These are phyloP conservation scores for Guaruba guarouba DNA, from an alignment of 2,113 vertebrate genomes.

Conservation along the genomic window DNA sequence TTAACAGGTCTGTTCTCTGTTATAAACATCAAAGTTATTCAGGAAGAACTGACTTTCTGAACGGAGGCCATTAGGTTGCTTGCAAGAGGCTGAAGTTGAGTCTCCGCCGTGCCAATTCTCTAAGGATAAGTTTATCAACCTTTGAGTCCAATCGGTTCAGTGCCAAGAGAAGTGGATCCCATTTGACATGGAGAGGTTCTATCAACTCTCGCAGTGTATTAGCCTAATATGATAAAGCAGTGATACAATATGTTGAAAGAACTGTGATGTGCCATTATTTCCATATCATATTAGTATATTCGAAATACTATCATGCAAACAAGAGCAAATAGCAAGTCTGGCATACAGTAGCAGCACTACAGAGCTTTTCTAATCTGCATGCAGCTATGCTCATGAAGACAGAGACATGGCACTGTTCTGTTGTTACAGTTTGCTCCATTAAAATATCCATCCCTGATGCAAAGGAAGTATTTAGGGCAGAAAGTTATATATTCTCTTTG, in stretches of 20 bases:
- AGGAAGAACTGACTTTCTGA: slow-evolving; percentile 73
- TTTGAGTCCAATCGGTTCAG: slow-evolving; percentile 82
- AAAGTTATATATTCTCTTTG: slow-evolving; percentile 26
- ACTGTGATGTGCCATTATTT: slow-evolving; percentile 75
- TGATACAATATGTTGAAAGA: slow-evolving; percentile 84
- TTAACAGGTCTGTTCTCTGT: slow-evolving; percentile 78
- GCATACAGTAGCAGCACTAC: slow-evolving; percentile 72
- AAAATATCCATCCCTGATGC: slow-evolving; percentile 42
- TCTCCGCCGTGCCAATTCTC: slow-evolving; percentile 81
- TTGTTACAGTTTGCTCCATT: slow-evolving; percentile 26
- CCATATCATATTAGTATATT: slow-evolving; percentile 78
- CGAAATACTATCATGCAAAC: slow-evolving; percentile 79
- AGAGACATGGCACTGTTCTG: slow-evolving; percentile 46
- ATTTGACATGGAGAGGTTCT: slow-evolving; percentile 84
- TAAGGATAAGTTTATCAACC: slow-evolving; percentile 83
- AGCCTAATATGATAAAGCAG: slow-evolving; percentile 86
- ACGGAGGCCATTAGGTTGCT: slow-evolving; percentile 81
- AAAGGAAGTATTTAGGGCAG: slow-evolving; percentile 50
- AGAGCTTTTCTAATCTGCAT: slow-evolving; percentile 73
- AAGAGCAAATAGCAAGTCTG: slow-evolving; percentile 76
- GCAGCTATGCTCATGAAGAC: slow-evolving; percentile 69
- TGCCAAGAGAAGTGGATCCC: slow-evolving; percentile 84
- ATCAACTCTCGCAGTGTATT: slow-evolving; percentile 85
- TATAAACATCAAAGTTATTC: slow-evolving; percentile 77
- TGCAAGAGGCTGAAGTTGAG: slow-evolving; percentile 82